Percentiles rank a stretch among this genome's conserved stretches.
These are phyloP conservation scores for Drepana falcataria DNA, from an alignment of 2,888 invertebrate genomes.

Conservation along the genomic window DNA sequence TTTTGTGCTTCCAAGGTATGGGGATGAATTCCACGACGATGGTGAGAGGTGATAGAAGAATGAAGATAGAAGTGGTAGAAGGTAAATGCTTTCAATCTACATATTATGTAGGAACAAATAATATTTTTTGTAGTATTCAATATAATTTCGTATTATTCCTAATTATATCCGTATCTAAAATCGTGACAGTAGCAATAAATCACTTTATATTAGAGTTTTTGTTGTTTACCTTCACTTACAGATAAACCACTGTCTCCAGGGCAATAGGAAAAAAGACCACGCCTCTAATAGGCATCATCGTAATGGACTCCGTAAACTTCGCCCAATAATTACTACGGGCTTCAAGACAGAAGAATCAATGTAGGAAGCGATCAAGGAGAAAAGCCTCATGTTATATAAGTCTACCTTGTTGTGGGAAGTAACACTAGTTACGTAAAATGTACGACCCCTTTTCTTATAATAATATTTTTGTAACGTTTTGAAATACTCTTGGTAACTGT, in stretches of 20 bases:
- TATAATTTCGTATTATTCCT: too few species aligned
- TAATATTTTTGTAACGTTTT: background rate
- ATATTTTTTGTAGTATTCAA: too few species aligned
- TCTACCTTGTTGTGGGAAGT: slow-evolving; percentile 2
- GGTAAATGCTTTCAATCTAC: too few species aligned
- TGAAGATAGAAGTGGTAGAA: too few species aligned
- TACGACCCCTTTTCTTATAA: background rate
- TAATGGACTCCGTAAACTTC: slow-evolving; percentile 55
- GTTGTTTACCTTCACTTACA: slow-evolving; percentile 36
- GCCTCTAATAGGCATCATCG: slow-evolving; percentile 55
- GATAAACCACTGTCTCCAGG: slow-evolving; percentile 34
- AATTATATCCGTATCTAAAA: too few species aligned
- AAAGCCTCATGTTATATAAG: slow-evolving; percentile 28
- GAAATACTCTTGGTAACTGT: too few species aligned
- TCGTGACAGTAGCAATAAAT: slow-evolving; percentile 12
- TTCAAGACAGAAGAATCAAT: slow-evolving; percentile 22
- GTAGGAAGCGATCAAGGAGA: slow-evolving; percentile 39
- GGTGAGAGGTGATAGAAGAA: too few species aligned
- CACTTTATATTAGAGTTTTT: slow-evolving; percentile 22
- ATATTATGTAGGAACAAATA: too few species aligned
- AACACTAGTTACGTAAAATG: background rate
- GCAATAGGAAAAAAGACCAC: slow-evolving; percentile 44
- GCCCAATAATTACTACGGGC: slow-evolving; percentile 26
- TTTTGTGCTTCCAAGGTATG: too few species aligned
- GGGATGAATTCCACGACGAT: too few species aligned